A percentile compares a stretch with the other conserved stretches of the same genome.
Conservation (phyloP, 2,797 vertebrate species). For the Chromobotia macracanthus region DNA sequence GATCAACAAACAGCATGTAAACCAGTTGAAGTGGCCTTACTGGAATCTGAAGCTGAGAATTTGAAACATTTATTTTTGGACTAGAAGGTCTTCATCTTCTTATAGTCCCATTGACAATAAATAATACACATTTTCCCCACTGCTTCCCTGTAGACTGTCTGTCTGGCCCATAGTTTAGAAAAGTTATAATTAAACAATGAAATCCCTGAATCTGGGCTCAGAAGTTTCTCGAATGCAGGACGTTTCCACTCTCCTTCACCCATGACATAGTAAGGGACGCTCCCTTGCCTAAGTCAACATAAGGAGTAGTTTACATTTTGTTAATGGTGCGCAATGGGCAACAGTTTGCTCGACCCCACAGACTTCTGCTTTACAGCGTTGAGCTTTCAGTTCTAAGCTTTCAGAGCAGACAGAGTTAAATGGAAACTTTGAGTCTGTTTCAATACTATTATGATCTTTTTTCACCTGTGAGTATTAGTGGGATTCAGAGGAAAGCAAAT, state of each 20-base stretch:
- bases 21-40: background rate
- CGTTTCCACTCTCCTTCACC: conserved; percentile 42
- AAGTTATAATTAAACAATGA: conserved; percentile 22
- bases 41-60: background rate
- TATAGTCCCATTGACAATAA: background rate
- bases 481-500: conserved; percentile 86
- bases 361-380: background rate
- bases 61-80: background rate
- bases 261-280: conserved; percentile 40
- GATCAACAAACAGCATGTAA: background rate
- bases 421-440: conserved; percentile 67
- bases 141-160: conserved; percentile 7
- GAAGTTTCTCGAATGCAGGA: conserved; percentile 19
- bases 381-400: conserved; percentile 31
- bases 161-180: background rate
- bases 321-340: conserved; percentile 43
- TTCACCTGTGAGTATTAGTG: conserved; percentile 81
- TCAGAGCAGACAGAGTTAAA: conserved; percentile 41
- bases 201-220: conserved; percentile 7
- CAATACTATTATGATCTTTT: conserved; percentile 40
- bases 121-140: background rate
- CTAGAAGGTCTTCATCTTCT: background rate
- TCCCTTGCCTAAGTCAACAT: conserved; percentile 42
- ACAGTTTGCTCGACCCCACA: conserved; percentile 48
- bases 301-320: conserved; percentile 47